A percentile compares a stretch with the other conserved stretches of the same genome.
Conservation (phyloP, 2,113 vertebrate genomes). For the Axis porcinus region DNA sequence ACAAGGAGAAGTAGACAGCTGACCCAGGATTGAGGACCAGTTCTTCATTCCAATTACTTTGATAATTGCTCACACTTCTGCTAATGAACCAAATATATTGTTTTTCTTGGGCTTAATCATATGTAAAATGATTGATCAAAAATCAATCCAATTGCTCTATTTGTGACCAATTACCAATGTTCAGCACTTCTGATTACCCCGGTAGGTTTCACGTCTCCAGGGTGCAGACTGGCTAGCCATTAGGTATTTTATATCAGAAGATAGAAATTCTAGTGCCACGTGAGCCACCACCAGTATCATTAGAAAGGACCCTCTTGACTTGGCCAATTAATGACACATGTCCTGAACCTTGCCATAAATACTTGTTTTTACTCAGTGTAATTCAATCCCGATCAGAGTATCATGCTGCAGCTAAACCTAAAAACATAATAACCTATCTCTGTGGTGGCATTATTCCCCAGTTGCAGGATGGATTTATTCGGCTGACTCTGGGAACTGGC, state of each 20-base stretch:
- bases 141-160: not conserved
- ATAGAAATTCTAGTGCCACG: not conserved
- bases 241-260: not conserved
- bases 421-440: not conserved
- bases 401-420: not conserved
- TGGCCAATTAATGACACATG: not conserved
- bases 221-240: not conserved
- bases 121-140: not conserved
- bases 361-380: not conserved
- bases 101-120: not conserved
- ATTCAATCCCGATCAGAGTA: not conserved
- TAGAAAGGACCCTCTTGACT: not conserved
- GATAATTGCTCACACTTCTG: not conserved
- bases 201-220: not conserved
- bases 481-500: not conserved
- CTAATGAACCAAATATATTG: not conserved
- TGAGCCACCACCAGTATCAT: not conserved
- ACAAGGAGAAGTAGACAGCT: not conserved
- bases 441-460: not conserved
- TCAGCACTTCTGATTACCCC: not conserved
- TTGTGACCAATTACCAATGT: not conserved
- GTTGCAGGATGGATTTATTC: not conserved
- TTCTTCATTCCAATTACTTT: not conserved
- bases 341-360: not conserved
- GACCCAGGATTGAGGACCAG: not conserved